A percentile compares a stretch with the other conserved stretches of the same genome.
Conservation (phyloP, 2,888 invertebrate genomes). For the Chloroclysta siterata region DNA sequence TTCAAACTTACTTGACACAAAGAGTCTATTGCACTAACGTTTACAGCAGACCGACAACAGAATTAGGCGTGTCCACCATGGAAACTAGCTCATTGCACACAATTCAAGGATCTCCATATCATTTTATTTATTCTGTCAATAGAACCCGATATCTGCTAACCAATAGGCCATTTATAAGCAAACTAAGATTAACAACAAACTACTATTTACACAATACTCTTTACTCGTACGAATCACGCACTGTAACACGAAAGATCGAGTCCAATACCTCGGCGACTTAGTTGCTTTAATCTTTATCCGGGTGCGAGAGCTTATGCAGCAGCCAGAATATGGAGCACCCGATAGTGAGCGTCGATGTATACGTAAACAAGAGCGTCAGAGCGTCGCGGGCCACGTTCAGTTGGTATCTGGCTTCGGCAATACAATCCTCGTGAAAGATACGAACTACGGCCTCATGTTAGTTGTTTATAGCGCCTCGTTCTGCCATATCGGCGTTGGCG, state of each 20-base stretch:
- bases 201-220: constrained; percentile 11
- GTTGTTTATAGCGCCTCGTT: constrained; percentile 48
- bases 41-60: not conserved
- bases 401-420: constrained; percentile 13
- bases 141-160: not conserved
- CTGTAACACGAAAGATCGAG: not conserved
- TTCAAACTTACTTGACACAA: not conserved
- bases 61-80: not conserved
- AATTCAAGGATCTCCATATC: not conserved
- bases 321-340: constrained; percentile 5
- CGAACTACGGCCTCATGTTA: constrained; percentile 62
- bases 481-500: not conserved
- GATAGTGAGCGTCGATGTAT: not conserved
- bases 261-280: not conserved
- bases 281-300: not conserved
- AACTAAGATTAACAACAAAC: constrained; percentile 20
- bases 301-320: not conserved
- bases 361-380: constrained; percentile 1
- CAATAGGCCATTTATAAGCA: constrained; percentile 23
- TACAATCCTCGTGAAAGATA: constrained; percentile 41
- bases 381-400: not conserved
- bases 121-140: not conserved
- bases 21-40: not conserved
- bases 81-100: constrained; percentile 1
- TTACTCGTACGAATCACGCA: not conserved